Conservation (phyloP, 2,888 invertebrate genomes). For the Lithophane ornitopus region DNA sequence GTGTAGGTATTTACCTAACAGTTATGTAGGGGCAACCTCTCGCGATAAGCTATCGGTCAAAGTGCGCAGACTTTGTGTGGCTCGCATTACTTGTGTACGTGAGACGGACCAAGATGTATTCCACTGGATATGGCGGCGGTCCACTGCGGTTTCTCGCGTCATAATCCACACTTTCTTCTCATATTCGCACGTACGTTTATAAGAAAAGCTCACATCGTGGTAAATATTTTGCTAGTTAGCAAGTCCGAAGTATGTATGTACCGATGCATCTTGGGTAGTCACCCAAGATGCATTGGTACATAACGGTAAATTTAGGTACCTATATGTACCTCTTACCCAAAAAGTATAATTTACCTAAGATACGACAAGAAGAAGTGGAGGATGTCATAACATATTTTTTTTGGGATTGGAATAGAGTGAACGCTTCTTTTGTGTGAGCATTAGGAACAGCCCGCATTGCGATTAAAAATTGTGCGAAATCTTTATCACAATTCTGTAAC, state of each 20-base stretch:
- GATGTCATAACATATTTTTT: not conserved
- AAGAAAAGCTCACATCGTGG: too few species aligned
- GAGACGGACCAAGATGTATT: constrained; percentile 43
- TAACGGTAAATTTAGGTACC: not conserved
- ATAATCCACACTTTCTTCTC: not conserved
- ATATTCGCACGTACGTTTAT: not conserved
- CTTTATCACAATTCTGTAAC: too few species aligned
- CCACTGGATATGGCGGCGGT: constrained; percentile 37
- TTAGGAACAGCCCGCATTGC: too few species aligned
- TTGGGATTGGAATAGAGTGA: not conserved
- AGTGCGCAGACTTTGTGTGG: constrained; percentile 66
- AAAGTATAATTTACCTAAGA: not conserved
- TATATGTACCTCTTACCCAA: not conserved
- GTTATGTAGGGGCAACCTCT: constrained; percentile 62
- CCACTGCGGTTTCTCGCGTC: not conserved
- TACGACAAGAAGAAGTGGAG: not conserved
- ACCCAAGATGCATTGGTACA: not conserved
- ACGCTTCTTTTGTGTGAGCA: not conserved
- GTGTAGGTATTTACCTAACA: constrained; percentile 60
- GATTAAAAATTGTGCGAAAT: too few species aligned
- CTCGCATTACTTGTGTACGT: constrained; percentile 64
- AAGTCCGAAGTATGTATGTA: too few species aligned
- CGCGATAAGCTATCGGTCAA: constrained; percentile 69
- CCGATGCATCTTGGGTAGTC: too few species aligned
- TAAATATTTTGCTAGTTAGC: not conserved